Evolutionary conservation across 30 jellyfish, hydroid and myxozoan species (phyloP).

Genomic region (Turritopsis rubra): DNA sequence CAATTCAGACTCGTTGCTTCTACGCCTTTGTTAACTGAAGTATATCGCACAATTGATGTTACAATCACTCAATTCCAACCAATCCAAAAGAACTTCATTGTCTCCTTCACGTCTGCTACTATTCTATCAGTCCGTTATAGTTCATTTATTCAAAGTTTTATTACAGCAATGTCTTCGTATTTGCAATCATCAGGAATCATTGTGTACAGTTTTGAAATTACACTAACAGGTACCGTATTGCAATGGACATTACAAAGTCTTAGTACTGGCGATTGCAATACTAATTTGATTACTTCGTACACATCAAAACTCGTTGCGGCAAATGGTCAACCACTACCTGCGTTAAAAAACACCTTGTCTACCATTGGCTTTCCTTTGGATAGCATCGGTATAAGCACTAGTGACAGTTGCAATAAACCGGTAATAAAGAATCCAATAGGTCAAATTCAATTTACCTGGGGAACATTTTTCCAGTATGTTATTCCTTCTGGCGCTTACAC

Average conservation of each 20-base stretch:
- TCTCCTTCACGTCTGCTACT: slow-evolving; percentile 27
- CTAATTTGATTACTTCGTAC: background rate
- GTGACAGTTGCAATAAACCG: slow-evolving; percentile 45
- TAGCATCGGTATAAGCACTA: background rate
- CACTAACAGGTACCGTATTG: background rate
- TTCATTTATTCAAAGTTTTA: slow-evolving; percentile 16
- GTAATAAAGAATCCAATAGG: slow-evolving; percentile 50
- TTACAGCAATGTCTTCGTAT: slow-evolving; percentile 10
- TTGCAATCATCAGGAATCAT: slow-evolving; percentile 17
- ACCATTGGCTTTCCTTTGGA: slow-evolving; percentile 16
- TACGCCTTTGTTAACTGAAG: slow-evolving; percentile 24
- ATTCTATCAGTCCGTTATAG: slow-evolving; percentile 15
- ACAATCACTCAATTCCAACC: background rate
- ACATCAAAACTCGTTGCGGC: slow-evolving; percentile 4
- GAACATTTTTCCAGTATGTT: slow-evolving; percentile 28
- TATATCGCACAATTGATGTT: background rate
- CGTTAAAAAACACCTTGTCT: background rate
- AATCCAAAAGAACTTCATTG: slow-evolving; percentile 19
- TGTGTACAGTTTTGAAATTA: slow-evolving; percentile 3
- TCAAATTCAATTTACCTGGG: slow-evolving; percentile 38
- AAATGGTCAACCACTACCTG: slow-evolving; percentile 22
- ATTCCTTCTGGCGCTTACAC: slow-evolving; percentile 52
- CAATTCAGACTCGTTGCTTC: slow-evolving; percentile 27
- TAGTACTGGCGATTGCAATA: background rate
- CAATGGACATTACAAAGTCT: slow-evolving; percentile 1